Conservation (phyloP, 2,797 vertebrate genomes). For the Dendrocincla fuliginosa region DNA sequence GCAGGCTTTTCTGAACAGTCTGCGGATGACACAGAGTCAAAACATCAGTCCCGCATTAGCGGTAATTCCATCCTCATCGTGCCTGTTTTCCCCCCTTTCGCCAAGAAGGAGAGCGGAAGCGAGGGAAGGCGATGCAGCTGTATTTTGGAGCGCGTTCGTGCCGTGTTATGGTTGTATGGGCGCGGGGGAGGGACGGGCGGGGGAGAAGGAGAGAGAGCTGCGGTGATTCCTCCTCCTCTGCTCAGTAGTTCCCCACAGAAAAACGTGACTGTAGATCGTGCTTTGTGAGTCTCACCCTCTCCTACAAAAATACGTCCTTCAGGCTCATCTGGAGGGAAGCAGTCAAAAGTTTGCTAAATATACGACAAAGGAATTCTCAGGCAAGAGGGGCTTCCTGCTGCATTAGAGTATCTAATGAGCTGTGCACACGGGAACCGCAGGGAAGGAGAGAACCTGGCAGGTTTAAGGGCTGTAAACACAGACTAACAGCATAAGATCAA, state of each 20-base stretch:
- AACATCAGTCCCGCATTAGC: not conserved
- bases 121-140: constrained; percentile 43
- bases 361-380: constrained; percentile 41
- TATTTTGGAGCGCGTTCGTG: constrained; percentile 32
- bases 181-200: constrained; percentile 22
- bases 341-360: constrained; percentile 67
- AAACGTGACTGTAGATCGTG: constrained; percentile 71
- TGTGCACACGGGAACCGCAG: not conserved
- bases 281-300: constrained; percentile 65
- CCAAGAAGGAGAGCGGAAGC: not conserved
- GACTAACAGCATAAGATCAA: not conserved
- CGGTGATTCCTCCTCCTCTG: constrained; percentile 46
- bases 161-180: constrained; percentile 58
- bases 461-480: not conserved
- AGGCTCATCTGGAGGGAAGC: constrained; percentile 36
- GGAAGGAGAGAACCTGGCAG: not conserved
- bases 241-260: constrained; percentile 70
- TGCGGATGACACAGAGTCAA: not conserved
- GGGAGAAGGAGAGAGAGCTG: not conserved
- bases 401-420: not conserved
- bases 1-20: not conserved
- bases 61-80: not conserved
- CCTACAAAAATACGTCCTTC: constrained; percentile 49
- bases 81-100: not conserved
- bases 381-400: constrained; percentile 32